phyloP scores from a whole-genome alignment of 1,140 invertebrate species.

The Catajapyx aquilonaris region DNA sequence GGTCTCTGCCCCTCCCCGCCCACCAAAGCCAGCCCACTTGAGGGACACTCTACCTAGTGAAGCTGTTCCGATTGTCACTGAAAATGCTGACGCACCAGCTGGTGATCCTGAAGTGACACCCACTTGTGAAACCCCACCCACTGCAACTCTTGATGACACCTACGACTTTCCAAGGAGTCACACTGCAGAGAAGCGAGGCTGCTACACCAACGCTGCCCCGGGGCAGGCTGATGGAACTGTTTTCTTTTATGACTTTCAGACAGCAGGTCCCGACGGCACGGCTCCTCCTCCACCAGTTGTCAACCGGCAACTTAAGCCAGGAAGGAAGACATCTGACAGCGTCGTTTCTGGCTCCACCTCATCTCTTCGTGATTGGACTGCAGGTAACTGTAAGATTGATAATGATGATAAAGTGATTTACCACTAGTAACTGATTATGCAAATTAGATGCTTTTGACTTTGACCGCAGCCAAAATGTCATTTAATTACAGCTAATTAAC shows the following conservation, averaged over 20 bases:
- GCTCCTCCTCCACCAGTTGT: conserved; percentile 41
- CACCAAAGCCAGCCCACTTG: conserved; percentile 47
- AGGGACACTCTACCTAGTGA: conserved; percentile 20
- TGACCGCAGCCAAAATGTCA: no score
- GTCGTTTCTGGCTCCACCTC: conserved; percentile 16
- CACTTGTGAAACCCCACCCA: conserved; percentile 7
- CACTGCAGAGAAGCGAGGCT: conserved; percentile 26
- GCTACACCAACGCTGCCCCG: conserved; percentile 49
- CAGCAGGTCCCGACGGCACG: conserved; percentile 18
- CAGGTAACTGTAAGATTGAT: no score
- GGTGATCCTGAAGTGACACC: no score
- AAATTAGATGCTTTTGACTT: no score
- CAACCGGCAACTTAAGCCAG: conserved; percentile 58
- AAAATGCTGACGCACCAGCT: no score
- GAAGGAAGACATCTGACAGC: conserved; percentile 26
- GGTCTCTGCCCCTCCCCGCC: conserved; percentile 42
- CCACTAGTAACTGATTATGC: no score
- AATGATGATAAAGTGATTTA: no score
- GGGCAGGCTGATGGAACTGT: no score
- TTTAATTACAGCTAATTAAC: conserved; percentile 14
- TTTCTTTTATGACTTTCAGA: no score
- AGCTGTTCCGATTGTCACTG: no score
- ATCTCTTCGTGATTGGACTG: no score
- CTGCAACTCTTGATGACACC: conserved; percentile 30
- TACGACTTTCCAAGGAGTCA: conserved; percentile 51